Conservation (phyloP, 2,888 invertebrate genomes). For the Chaitophorus viminalis region DNA sequence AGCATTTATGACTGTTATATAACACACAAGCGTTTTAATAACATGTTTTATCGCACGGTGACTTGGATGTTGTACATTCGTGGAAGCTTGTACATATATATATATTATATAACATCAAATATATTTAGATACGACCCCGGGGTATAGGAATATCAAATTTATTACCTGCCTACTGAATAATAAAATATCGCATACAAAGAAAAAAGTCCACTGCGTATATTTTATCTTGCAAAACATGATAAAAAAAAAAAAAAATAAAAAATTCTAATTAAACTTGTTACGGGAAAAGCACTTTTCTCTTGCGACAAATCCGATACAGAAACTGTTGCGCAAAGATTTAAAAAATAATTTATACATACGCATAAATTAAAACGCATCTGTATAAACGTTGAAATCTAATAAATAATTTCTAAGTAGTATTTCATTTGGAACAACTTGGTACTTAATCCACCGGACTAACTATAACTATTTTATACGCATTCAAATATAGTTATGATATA, state of each 20-base stretch:
- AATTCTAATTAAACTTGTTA: too few relatives aligned
- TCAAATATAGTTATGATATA: background rate
- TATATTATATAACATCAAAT: background rate
- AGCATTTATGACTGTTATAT: too few relatives aligned
- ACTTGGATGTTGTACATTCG: too few relatives aligned
- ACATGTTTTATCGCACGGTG: too few relatives aligned
- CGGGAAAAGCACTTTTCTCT: background rate
- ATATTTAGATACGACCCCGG: background rate
- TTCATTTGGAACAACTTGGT: background rate
- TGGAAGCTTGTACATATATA: too few relatives aligned
- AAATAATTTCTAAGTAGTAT: background rate
- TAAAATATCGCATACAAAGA: background rate
- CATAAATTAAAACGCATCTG: background rate
- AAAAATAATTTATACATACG: background rate
- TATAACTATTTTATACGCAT: background rate
- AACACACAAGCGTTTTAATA: too few relatives aligned
- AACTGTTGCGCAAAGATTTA: background rate
- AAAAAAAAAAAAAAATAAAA: too few relatives aligned
- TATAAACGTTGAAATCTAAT: background rate
- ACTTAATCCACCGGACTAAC: background rate
- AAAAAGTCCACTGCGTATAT: background rate
- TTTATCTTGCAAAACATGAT: too few relatives aligned
- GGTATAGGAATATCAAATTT: background rate
- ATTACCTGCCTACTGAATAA: background rate
- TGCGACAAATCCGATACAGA: background rate